Evolutionary conservation across 2,888 invertebrate genomes (phyloP).

Genomic region (Petrolisthes cinctipes): DNA sequence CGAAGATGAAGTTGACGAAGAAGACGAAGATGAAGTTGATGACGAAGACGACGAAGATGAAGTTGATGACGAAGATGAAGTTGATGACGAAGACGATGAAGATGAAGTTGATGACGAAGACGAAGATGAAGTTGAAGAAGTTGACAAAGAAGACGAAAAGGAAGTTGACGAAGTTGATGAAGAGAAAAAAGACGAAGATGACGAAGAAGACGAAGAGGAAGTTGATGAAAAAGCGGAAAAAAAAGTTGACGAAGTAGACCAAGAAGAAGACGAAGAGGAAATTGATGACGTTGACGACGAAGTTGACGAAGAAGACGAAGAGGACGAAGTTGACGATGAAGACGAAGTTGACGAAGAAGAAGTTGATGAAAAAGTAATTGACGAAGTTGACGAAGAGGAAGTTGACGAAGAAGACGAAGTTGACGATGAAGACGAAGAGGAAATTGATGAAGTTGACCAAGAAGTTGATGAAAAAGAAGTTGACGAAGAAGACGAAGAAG

Average conservation of each 20-base stretch:
- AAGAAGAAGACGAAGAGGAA: conserved; percentile 54
- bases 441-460: not conserved
- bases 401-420: not conserved
- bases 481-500: not conserved
- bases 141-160: not conserved
- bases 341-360: not conserved
- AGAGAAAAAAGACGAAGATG: not conserved
- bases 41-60: not conserved
- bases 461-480: conserved; percentile 4
- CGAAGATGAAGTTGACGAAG: conserved; percentile 19
- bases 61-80: not conserved
- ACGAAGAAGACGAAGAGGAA: conserved; percentile 66
- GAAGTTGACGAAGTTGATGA: not conserved
- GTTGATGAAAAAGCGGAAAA: conserved; percentile 60
- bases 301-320: not conserved
- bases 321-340: not conserved
- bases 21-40: conserved; percentile 14
- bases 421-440: not conserved
- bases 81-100: conserved; percentile 7
- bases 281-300: not conserved
- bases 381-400: not conserved
- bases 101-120: conserved; percentile 23
- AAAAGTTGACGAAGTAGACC: conserved; percentile 60
- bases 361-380: not conserved
- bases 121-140: not conserved